A percentile compares a stretch with the other conserved stretches of the same genome.
Conservation (phyloP, 2,113 vertebrate genomes). For the Indicator indicator region DNA sequence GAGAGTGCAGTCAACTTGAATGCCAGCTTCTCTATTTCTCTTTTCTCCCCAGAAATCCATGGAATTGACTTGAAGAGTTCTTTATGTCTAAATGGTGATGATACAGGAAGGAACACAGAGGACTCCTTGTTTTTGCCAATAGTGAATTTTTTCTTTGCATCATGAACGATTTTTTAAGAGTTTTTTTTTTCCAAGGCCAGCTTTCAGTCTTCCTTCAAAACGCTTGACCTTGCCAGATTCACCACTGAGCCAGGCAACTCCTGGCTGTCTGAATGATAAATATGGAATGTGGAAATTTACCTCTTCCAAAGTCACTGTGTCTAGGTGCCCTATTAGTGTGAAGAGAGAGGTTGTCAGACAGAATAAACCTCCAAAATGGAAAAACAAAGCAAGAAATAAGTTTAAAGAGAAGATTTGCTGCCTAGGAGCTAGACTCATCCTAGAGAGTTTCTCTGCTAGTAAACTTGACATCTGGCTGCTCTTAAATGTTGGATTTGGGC, state of each 20-base stretch:
- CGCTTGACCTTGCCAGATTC: background rate
- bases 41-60: background rate
- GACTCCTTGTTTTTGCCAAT: background rate
- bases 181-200: background rate
- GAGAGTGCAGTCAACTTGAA: background rate
- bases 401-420: background rate
- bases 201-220: slow-evolving; percentile 9
- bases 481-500: background rate
- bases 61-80: background rate
- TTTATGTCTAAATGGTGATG: background rate
- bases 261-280: background rate
- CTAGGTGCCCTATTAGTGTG: background rate
- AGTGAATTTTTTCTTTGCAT: background rate
- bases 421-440: background rate
- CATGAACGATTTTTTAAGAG: background rate
- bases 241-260: background rate
- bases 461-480: slow-evolving; percentile 6
- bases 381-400: background rate
- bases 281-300: background rate
- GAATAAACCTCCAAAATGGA: background rate
- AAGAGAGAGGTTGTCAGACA: background rate
- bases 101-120: background rate
- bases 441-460: background rate
- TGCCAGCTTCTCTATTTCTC: background rate
- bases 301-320: background rate